phyloP scores from a whole-genome alignment of 2,113 vertebrate species.

The Odobenus rosmarus region DNA sequence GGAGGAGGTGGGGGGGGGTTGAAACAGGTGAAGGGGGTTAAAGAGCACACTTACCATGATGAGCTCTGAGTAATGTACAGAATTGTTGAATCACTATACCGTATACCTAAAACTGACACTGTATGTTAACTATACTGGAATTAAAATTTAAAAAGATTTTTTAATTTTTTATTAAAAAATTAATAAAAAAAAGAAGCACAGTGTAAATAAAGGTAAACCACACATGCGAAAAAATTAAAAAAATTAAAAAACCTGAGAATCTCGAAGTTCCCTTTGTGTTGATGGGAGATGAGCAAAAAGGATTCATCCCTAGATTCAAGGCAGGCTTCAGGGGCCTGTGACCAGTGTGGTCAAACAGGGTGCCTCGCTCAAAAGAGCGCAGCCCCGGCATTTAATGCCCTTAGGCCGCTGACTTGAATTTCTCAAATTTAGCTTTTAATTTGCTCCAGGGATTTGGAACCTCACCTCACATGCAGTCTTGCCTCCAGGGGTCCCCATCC shows the following conservation, averaged over 20 bases:
- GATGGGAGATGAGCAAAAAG: fast-evolving
- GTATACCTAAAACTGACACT: neutral
- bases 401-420: neutral
- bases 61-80: neutral
- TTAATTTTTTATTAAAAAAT: too few species aligned
- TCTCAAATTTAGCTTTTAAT: neutral
- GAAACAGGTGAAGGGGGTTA: too few species aligned
- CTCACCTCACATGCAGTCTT: neutral
- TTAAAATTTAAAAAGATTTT: neutral
- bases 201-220: neutral
- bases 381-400: neutral
- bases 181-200: neutral
- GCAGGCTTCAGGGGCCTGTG: neutral
- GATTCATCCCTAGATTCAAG: fast-evolving
- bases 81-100: neutral
- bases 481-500: neutral
- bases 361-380: neutral
- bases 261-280: neutral
- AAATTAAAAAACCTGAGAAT: neutral
- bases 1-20: too few species aligned
- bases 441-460: neutral
- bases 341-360: neutral
- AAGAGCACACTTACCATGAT: neutral
- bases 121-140: neutral
- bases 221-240: neutral